A percentile compares a stretch with the other conserved stretches of the same genome.
Conservation (phyloP, 2,797 vertebrate species). For the Onychomys leucogaster region DNA sequence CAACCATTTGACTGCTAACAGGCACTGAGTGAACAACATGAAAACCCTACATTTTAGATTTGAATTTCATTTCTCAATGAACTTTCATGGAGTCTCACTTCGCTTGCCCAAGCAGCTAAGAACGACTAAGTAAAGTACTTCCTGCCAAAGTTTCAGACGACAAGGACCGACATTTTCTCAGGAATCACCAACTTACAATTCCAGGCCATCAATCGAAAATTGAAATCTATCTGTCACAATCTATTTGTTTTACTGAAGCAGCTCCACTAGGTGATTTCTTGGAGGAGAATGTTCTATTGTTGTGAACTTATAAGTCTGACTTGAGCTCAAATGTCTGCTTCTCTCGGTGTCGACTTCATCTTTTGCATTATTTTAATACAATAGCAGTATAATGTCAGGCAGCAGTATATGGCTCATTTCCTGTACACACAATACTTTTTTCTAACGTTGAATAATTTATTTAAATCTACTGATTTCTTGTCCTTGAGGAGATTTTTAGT, state of each 20-base stretch:
- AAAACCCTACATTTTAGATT: not conserved
- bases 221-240: not conserved
- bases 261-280: not conserved
- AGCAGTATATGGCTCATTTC: not conserved
- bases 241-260: not conserved
- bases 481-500: slow-evolving; percentile 39
- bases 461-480: slow-evolving; percentile 40
- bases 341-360: not conserved
- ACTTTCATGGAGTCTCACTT: not conserved
- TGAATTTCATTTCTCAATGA: not conserved
- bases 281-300: not conserved
- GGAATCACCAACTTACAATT: slow-evolving; percentile 1
- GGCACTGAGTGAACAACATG: not conserved
- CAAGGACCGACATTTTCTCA: not conserved
- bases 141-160: not conserved
- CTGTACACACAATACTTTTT: slow-evolving; percentile 22
- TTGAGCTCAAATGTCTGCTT: slow-evolving; percentile 37
- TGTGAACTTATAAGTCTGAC: slow-evolving; percentile 36
- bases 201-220: not conserved
- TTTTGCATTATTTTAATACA: slow-evolving; percentile 7
- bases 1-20: not conserved
- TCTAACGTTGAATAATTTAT: slow-evolving; percentile 6
- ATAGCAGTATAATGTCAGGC: not conserved
- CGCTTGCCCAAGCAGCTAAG: not conserved
- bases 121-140: not conserved